Conservation (phyloP, 2,888 invertebrate genomes). For the Drosophila leonis region DNA sequence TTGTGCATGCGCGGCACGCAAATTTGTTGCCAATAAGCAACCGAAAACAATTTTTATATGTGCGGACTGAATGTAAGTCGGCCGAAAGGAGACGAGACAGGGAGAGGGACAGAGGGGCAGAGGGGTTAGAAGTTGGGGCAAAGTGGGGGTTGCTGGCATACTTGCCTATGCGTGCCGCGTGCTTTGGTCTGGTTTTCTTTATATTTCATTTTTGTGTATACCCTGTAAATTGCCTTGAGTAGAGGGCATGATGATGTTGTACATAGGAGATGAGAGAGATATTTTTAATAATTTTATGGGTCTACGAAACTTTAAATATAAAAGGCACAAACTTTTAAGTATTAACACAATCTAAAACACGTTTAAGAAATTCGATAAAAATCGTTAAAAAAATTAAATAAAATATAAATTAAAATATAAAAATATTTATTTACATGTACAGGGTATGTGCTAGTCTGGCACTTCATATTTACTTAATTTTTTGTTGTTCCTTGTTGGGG, state of each 20-base stretch:
- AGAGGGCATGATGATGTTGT: neutral
- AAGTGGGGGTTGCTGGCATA: conserved; percentile 24
- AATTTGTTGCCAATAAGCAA: conserved; percentile 79
- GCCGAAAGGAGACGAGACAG: neutral
- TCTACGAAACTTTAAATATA: too few relatives aligned
- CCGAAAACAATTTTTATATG: conserved; percentile 77
- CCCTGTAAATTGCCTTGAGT: neutral
- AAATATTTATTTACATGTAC: neutral
- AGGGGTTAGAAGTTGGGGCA: too few relatives aligned
- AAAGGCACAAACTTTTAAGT: too few relatives aligned
- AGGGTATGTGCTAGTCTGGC: neutral
- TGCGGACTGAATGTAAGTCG: conserved; percentile 8
- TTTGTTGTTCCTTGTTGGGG: conserved; percentile 15
- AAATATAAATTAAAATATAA: too few relatives aligned
- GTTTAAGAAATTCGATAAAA: too few relatives aligned
- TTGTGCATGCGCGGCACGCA: conserved; percentile 72
- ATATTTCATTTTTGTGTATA: conserved; percentile 37
- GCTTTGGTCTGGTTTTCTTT: conserved; percentile 42
- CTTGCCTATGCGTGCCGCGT: conserved; percentile 73
- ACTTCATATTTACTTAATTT: neutral
- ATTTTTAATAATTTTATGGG: too few relatives aligned
- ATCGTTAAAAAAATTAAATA: too few relatives aligned
- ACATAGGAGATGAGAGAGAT: too few relatives aligned
- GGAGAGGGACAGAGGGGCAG: neutral
- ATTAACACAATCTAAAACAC: too few relatives aligned